Base-by-base conservation (phyloP, 2,797 vertebrate genomes). In the Esox masquinongy region DNA sequence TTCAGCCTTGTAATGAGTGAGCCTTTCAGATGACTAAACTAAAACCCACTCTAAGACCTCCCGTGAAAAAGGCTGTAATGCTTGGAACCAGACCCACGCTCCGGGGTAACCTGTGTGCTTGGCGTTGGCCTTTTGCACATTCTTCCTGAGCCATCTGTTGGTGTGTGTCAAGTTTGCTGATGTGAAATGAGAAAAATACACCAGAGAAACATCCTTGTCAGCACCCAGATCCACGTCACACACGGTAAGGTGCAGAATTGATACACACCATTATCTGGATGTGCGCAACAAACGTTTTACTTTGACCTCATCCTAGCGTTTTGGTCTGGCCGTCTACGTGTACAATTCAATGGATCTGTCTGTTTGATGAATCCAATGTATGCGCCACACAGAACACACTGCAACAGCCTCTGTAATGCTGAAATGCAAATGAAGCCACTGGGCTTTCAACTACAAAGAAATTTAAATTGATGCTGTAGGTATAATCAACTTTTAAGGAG, bases 201-300 rank as follows among this genome's bases (percentile, higher is more conserved):
- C 47, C 16, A 68, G 61, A 68, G 64, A 86, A 86, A 88, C n/a
- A 88, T 82, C 73, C 14, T 64, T 84, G 83, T 88, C 83, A 86
- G 75, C 71, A 47, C 84, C 72, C 49, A 51, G 79, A 51, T 80
- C 77, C 7, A 78, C 73, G 36, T 15, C 24, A 78, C 74, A 61
- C 24, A 74, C 43, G 56, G 50, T 79, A 80, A 8, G 74, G 79
- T 51, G 68, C 63, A 50, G 34, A 80, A 76, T 29, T 76, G 64
- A 82, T 64, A n/a, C 34, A 69, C 26, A 22, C 81, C 56, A 68
- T 49, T 63, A 24, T 15, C 19, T n/a, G 17, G 36, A 39, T 39
- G 7, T 39, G 36, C 3, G 36, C 7, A 39, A 39, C 17, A 19
- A 56, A 68, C 29, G 43, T 47, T 63, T 39, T 7, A 39, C 36